Percentiles rank a stretch among this genome's conserved stretches.
phyloP scores from a whole-genome alignment of 2,113 vertebrate species.

The Daboia siamensis region DNA sequence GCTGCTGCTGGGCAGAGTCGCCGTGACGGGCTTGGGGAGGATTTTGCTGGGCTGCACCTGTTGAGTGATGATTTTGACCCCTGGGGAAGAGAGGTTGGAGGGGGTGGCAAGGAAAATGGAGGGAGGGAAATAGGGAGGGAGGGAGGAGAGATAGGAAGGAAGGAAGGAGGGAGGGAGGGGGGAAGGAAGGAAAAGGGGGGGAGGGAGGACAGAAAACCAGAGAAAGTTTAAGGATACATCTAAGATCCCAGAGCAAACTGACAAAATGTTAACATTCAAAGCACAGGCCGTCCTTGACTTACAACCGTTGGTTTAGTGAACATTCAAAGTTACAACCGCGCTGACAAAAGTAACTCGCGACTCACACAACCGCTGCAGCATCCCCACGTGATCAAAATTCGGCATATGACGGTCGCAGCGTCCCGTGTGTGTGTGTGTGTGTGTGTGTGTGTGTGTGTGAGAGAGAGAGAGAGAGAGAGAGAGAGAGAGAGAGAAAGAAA shows the following conservation, averaged over 20 bases:
- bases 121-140: no score
- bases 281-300: background rate
- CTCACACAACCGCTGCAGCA: background rate
- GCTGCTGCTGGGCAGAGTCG: slow-evolving; percentile 86
- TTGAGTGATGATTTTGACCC: slow-evolving; percentile 99
- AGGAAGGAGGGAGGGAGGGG: fast-evolving
- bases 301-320: background rate
- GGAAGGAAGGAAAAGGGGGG: fast-evolving
- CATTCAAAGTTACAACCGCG: background rate
- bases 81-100: slow-evolving; percentile 73
- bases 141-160: fast-evolving
- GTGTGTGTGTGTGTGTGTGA: background rate
- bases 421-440: no score
- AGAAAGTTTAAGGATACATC: background rate
- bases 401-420: background rate
- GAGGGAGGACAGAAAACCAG: background rate
- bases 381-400: background rate
- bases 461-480: no score
- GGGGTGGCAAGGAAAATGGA: background rate
- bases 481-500: no score
- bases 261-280: background rate
- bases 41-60: slow-evolving; percentile 99
- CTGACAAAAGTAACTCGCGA: background rate
- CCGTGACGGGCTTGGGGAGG: slow-evolving; percentile 93
- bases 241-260: background rate